Evolutionary conservation across 2,797 vertebrate genomes (phyloP).

Genomic region (Macropus fuliginosus): DNA sequence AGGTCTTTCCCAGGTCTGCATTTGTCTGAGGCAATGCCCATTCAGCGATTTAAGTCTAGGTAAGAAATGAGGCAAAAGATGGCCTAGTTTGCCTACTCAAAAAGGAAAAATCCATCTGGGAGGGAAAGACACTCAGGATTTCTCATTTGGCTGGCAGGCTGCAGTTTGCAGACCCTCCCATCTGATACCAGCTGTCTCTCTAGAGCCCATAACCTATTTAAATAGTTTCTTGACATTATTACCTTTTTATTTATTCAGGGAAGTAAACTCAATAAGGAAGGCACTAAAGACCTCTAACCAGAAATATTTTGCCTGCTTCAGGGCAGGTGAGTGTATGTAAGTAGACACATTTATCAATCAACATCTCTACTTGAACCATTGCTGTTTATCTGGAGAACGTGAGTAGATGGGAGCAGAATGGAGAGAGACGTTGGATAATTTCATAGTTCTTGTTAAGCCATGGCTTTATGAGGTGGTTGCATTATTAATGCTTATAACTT

Average conservation of each 20-base stretch:
- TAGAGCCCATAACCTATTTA: background rate
- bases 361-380: background rate
- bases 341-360: slow-evolving; percentile 1
- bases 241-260: background rate
- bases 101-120: background rate
- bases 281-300: background rate
- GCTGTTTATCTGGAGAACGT: background rate
- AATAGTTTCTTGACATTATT: background rate
- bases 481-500: slow-evolving; percentile 45
- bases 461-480: slow-evolving; percentile 18
- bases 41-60: background rate
- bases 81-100: background rate
- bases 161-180: background rate
- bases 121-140: background rate
- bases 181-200: background rate
- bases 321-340: slow-evolving; percentile 31
- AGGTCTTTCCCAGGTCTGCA: background rate
- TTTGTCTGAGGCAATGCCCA: background rate
- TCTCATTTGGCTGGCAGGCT: background rate
- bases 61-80: background rate
- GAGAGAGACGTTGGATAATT: background rate
- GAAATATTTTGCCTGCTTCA: background rate
- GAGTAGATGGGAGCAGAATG: background rate
- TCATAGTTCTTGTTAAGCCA: background rate
- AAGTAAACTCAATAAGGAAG: background rate